A percentile compares a stretch with the other conserved stretches of the same genome.
phyloP scores from a whole-genome alignment of 2,113 vertebrate genomes.

The Tonatia bakeri region DNA sequence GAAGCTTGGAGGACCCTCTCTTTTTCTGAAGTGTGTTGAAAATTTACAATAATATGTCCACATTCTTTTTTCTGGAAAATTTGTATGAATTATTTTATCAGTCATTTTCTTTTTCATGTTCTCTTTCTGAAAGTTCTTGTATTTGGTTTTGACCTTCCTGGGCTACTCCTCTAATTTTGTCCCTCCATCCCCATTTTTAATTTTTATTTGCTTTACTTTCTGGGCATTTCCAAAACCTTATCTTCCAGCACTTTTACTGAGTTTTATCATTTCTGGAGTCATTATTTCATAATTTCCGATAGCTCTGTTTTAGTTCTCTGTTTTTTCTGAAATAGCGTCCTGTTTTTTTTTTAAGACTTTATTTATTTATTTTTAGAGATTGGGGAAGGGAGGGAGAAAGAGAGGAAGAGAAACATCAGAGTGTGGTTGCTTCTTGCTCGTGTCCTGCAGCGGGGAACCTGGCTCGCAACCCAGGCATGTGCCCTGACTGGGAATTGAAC shows the following conservation, averaged over 20 bases:
- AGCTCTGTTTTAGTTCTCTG: background rate
- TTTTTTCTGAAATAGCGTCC: background rate
- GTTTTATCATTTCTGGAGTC: background rate
- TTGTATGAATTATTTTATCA: background rate
- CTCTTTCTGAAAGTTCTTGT: background rate
- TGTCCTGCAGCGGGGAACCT: no score
- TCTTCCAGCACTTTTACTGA: background rate
- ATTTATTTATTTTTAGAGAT: no score
- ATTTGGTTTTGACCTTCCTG: background rate
- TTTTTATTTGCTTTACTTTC: slow-evolving; percentile 18
- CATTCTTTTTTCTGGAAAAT: background rate
- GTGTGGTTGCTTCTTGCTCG: no score
- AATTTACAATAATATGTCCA: background rate
- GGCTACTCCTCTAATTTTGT: background rate
- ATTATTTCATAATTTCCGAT: background rate
- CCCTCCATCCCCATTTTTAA: background rate
- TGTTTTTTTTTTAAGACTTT: background rate
- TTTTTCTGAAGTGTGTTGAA: background rate
- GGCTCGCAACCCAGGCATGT: no score
- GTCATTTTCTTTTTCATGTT: background rate
- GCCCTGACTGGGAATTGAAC: no score
- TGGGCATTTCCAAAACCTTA: background rate
- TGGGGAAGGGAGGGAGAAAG: no score
- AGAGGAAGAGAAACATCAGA: no score
- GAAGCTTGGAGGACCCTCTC: background rate